phyloP scores from a whole-genome alignment of 2,113 vertebrate genomes.

The Stercorarius parasiticus region DNA sequence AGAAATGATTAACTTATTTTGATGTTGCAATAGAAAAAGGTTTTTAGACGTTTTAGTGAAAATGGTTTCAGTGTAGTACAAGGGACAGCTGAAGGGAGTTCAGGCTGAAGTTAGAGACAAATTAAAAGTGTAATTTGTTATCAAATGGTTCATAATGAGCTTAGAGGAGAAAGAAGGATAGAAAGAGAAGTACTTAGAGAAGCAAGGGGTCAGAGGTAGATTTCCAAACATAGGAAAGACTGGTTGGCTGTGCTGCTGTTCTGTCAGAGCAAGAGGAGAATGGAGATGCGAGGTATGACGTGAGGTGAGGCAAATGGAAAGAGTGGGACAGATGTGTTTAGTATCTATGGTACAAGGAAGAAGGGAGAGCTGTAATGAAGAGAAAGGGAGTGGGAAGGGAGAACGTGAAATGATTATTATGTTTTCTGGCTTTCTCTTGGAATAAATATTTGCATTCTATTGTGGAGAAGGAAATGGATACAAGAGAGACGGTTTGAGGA shows the following conservation, averaged over 20 bases:
- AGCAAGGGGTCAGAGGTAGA: not conserved
- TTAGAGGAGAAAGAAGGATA: not conserved
- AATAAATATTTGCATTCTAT: constrained; percentile 57
- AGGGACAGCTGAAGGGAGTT: not conserved
- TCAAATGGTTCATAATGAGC: not conserved
- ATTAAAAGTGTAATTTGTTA: not conserved
- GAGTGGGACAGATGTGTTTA: not conserved
- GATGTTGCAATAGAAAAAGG: not conserved
- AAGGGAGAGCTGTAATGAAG: not conserved
- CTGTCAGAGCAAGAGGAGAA: not conserved
- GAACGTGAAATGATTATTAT: constrained; percentile 23
- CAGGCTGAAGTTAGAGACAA: not conserved
- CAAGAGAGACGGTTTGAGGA: constrained; percentile 38
- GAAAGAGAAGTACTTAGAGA: not conserved
- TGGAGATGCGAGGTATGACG: not conserved
- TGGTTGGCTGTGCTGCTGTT: not conserved
- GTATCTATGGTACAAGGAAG: not conserved
- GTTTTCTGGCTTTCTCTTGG: constrained; percentile 37
- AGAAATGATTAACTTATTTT: not conserved
- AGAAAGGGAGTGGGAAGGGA: constrained; percentile 27
- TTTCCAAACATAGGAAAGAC: not conserved
- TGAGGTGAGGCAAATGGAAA: not conserved
- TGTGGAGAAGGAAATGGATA: constrained; percentile 42
- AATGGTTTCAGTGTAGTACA: not conserved
- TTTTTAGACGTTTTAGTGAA: not conserved